Evolutionary conservation across 2,113 vertebrate genomes (phyloP).

Genomic region (Greenwoodochromis staneri): DNA sequence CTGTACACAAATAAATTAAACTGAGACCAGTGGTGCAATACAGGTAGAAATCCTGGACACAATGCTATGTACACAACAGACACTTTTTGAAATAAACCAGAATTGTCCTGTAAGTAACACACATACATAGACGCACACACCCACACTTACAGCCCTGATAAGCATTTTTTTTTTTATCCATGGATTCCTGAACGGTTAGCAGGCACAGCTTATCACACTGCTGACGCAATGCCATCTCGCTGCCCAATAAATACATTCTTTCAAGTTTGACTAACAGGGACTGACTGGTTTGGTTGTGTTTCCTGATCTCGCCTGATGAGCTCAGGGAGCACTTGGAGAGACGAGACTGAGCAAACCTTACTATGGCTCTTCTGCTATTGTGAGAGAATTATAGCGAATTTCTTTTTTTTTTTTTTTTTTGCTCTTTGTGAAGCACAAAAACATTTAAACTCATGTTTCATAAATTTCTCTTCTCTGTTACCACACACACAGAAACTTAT

Average conservation of each 20-base stretch:
- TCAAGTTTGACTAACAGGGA: conserved; percentile 17
- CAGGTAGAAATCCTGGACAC: not conserved
- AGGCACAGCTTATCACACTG: conserved; percentile 42
- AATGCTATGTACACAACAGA: not conserved
- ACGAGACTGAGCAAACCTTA: not conserved
- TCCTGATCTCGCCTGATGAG: conserved; percentile 1
- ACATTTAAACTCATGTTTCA: not conserved
- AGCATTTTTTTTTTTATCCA: conserved; percentile 46
- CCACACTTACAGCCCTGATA: conserved; percentile 7
- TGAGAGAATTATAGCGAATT: not conserved
- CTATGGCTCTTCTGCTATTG: not conserved
- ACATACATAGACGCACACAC: not conserved
- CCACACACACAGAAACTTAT: not conserved
- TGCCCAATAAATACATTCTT: not conserved
- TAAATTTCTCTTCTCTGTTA: not conserved
- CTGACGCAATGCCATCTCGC: conserved; percentile 36
- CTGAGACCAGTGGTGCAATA: not conserved
- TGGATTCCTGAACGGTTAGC: conserved; percentile 58
- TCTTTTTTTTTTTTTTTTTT: not conserved
- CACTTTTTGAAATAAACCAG: not conserved
- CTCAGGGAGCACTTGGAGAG: not conserved
- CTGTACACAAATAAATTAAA: conserved; percentile 21
- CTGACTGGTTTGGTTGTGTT: conserved; percentile 33
- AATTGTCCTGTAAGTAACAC: not conserved
- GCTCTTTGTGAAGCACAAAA: not conserved